A percentile compares a stretch with the other conserved stretches of the same genome.
Conservation (phyloP, 2,797 vertebrate species). For the Podargus strigoides region DNA sequence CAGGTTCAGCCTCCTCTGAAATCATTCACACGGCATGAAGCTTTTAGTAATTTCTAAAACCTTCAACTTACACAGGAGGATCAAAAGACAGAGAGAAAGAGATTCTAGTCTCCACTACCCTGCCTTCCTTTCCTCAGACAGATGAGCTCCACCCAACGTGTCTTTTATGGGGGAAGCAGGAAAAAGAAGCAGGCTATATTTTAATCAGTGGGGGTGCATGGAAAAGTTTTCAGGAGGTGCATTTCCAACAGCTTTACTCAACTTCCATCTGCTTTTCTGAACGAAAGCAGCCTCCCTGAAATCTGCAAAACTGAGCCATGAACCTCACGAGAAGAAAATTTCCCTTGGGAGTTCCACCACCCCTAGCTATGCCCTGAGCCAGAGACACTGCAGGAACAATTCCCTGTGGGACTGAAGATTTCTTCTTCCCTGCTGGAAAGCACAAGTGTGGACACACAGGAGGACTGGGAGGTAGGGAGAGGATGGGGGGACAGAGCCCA, state of each 20-base stretch:
- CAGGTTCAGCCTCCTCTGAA: conserved; percentile 14
- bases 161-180: neutral
- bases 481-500: neutral
- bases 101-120: neutral
- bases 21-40: conserved; percentile 15
- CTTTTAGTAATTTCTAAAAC: conserved; percentile 52
- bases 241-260: neutral
- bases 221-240: neutral
- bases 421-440: neutral
- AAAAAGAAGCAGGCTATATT: neutral
- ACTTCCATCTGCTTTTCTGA: neutral
- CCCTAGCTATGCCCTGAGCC: neutral
- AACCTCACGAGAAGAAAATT: neutral
- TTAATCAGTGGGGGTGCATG: neutral
- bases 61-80: conserved; percentile 28
- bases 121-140: conserved; percentile 7
- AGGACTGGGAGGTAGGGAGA: neutral
- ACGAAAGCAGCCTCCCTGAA: neutral
- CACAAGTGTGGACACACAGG: neutral
- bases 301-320: neutral
- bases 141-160: conserved; percentile 7
- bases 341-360: neutral
- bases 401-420: neutral
- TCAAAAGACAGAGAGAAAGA: conserved; percentile 43
- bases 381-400: neutral